Evolutionary conservation across 2,888 invertebrate species (phyloP), one percentile per base, ranked within the genome.

Genomic region (Sussaba pulchella): DNA sequence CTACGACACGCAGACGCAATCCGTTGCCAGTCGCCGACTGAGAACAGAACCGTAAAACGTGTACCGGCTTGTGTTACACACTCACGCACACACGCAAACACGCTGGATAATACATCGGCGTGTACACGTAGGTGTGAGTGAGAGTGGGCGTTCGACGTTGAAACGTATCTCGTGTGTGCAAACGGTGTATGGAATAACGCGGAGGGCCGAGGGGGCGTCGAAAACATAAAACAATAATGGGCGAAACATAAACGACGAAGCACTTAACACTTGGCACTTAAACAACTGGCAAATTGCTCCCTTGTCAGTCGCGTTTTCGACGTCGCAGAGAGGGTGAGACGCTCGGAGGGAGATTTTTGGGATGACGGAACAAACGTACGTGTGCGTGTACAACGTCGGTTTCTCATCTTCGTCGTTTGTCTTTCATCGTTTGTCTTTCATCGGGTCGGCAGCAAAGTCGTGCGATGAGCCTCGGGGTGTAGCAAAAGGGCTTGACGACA

Each of bases 211-310:
- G 31, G 83, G 81, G 82, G 84, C 83, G 83, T 84, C 66, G 83
- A 84, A 89, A 89, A 89, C 92, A 91, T 92, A 92, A 92, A 92
- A 92, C 92, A 92, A 92, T 92, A 92, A 92, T 90, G 91, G n/a
- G 91, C 91, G 87, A 89, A 90, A 89, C 92, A 91, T 92, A 92
- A 92, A 92, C 92, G 92, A 89, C 90, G 83, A 85, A 89, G 91
- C 92, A 91, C 92, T 92, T 92, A 92, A 92, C 92, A 92, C 92
- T 92, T 91, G 91, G 91, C 88, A 91, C 92, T 92, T 92, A 92
- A 92, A 91, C 91, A 92, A 92, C 92, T 91, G 91, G 92, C 91
- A 92, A 92, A 92, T 92, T 91, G 91, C 91, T 91, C 91, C 91
- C 91, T 89, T 90, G 91, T 91, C 91, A 91, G 90, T 88, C 86